Base-by-base conservation (phyloP, 1,140 invertebrate genomes). In the Drosophila biarmipes region DNA sequence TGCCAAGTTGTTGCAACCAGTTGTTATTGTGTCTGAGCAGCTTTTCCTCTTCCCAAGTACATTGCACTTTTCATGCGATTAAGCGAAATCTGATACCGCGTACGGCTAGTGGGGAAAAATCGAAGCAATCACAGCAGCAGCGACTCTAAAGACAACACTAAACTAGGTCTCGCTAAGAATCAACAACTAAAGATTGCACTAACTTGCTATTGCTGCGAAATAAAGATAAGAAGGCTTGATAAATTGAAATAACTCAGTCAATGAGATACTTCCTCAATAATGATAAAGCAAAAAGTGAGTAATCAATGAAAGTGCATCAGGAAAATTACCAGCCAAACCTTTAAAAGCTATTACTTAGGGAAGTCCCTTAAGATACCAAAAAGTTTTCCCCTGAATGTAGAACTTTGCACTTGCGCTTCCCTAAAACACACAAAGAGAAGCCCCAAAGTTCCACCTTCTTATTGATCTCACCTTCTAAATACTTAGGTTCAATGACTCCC, bases 61-160 rank as follows among this genome's bases (percentile, higher is more conserved):
- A 78, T 71, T 86, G 78, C 84, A 86, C 74, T 86, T 87, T 86
- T 66, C 58, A 78, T 78, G 82, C 82, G 78, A 86, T 87, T 86
- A 78, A 81, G 81, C 81, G 81, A 87, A 86, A 82, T 86, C 64
- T 75, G 82, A 87, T 82, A 76, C 69, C 61, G 54, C 61, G 54
- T 38, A 57, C 42, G 24, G 40, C 48, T 54, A 66, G 55, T 61
- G 42, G 53, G 56, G 35, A 67, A 34, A 55, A 52, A 54, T 51
- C 37, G 12, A 29, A 17, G 24, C 31, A 40, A 73, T 43, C 46
- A 53, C 14, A 46, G 37, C 29, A 55, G 43, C 31, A 19, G 29
- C 15, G 31, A 46, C 11, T 31, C 8, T 12, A 27, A 14, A 49
- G 45, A 69, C 40, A 21, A 31, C n/a, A 21, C 3, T n/a, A 6